Conservation (phyloP, 2,888 invertebrate genomes). For the Blera fallax region DNA sequence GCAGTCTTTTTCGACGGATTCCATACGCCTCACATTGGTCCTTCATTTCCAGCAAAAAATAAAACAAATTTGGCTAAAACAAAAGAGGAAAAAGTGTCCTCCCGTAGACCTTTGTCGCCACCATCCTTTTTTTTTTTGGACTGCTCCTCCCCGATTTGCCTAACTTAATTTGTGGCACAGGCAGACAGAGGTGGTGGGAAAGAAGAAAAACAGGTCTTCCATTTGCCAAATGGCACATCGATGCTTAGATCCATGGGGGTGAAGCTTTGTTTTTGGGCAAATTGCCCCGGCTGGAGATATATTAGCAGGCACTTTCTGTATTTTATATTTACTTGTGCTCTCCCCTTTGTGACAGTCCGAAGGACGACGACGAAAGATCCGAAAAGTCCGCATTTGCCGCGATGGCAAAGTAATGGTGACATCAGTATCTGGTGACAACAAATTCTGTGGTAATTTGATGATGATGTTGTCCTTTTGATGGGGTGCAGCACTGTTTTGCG, state of each 20-base stretch:
- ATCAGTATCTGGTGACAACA: constrained; percentile 67
- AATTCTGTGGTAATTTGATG: constrained; percentile 71
- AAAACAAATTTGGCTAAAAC: constrained; percentile 9
- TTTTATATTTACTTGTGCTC: constrained; percentile 24
- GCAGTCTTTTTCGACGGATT: constrained; percentile 50
- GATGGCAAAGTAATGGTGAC: constrained; percentile 60
- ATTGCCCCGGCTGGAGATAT: constrained; percentile 60
- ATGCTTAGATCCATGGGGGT: constrained; percentile 51
- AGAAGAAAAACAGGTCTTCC: constrained; percentile 46
- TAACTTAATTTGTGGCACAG: constrained; percentile 74
- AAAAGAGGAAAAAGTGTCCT: constrained; percentile 24
- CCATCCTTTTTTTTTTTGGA: constrained; percentile 13
- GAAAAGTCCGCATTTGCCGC: constrained; percentile 47
- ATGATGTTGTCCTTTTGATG: constrained; percentile 62
- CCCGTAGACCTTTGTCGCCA: constrained; percentile 64
- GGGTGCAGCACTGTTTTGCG: constrained; percentile 21
- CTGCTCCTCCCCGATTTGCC: constrained; percentile 63
- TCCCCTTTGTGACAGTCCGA: background rate
- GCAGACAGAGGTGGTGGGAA: background rate
- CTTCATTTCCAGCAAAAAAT: background rate
- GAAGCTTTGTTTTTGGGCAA: constrained; percentile 52
- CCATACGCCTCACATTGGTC: constrained; percentile 31
- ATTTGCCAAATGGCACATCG: constrained; percentile 68
- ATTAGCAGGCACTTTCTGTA: constrained; percentile 62
- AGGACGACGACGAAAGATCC: constrained; percentile 2